Evolutionary conservation across 2,797 vertebrate genomes (phyloP), one percentile per base, ranked within the genome.

Genomic region (Tapirus indicus): DNA sequence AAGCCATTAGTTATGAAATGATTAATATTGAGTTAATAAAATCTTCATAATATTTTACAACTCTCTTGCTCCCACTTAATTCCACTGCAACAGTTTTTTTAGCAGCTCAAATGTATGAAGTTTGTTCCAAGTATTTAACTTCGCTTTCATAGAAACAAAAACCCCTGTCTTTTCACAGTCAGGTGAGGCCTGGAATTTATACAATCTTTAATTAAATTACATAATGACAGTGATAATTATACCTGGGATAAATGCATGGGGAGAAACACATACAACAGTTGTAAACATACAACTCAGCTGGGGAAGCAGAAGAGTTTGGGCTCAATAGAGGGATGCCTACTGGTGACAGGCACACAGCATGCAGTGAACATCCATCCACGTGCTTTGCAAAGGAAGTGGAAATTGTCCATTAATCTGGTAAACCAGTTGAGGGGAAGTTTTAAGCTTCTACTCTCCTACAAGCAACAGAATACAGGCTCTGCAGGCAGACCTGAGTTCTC

Each of bases 81-180:
- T 95, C 23, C n/a, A 66, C 27, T 66, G 47, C 7, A 90, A 56
- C 9, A 74, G 35, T 25, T 32, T 54, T 60, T 83, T 95, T 85
- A 88, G 29, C 10, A 88, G 54, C 1, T 89, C 49, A 91, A 86
- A 27, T 41, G 12, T 87, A 35, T 82, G 17, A 84, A 87, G 18
- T 75, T 58, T 75, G 16, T 95, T 92, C 87, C 68, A 88, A 95
- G 25, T 66, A 32, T 85, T 94, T 69, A 91, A 93, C 21, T 79
- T 71, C 79, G 56, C 68, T 93, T 91, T 94, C 66, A 88, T 8
- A 64, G 80, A 85, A 90, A 91, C 20, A 91, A 95, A 92, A 97
- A 21, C 18, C 52, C 38, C 35, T 83, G 8, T 83, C n/a, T 95
- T 83, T 96, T 95, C 71, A 95, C 38, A 68, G 3, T 93, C n/a